Evolutionary conservation across 2,113 vertebrate species (phyloP), one percentile per base, ranked within the genome.

Genomic region (Elachura formosa): DNA sequence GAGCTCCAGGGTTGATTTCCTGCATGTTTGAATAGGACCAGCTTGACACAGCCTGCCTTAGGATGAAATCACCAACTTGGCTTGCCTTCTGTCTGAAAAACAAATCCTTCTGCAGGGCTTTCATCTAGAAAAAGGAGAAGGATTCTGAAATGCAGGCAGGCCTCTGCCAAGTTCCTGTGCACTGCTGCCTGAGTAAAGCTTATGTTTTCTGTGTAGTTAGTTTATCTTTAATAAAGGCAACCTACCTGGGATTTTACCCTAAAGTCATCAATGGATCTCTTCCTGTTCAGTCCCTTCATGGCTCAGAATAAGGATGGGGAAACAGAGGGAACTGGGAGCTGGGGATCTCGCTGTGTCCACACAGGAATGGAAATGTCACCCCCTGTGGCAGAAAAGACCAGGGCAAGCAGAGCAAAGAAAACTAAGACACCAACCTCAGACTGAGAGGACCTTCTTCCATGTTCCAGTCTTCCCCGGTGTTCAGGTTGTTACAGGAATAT

Each of bases 41-140:
- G 96, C 96, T 96, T 96, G 96, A 97, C 94, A 96, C 93, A 97
- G 96, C 95, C 96, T 97, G 96, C 93, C 94, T 96, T 75, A 87
- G 90, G 93, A 96, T 97, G 96, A 97, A 97, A 96, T 97, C 97
- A 97, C 94, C 96, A 95, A 96, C 90, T 97, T 97, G 96, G 96
- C 97, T 96, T 96, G 93, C 89, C 74, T 96, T 89, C 94, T 89
- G 93, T 94, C 96, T 96, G 94, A 80, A 94, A 96, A 96, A 96
- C 90, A 97, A 97, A 97, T 93, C 92, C 87, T 93, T 96, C 95
- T 96, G 94, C 75, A 68, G 94, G 92, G 95, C 95, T 96, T 97
- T 97, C 95, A 97, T 97, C 87, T 94, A 94, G 91, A 80, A 55
- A 94, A 86, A 96, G 93, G 92, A 96, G 90, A 84, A 87, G 89